A percentile compares a stretch with the other conserved stretches of the same genome.
Evolutionary conservation across 2,797 vertebrate genomes (phyloP).

Genomic region (Argentina silus): DNA sequence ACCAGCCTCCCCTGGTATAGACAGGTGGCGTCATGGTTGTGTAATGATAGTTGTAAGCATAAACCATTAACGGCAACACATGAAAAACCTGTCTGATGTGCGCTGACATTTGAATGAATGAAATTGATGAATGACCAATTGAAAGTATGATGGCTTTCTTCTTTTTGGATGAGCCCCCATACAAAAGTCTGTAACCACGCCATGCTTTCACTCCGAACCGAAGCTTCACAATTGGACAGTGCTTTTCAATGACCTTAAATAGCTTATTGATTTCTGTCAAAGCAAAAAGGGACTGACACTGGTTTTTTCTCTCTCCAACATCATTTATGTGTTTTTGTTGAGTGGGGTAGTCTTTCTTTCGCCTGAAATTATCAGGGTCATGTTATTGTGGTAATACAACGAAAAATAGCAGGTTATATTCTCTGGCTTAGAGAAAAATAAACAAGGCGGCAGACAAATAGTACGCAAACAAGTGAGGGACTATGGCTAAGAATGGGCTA

Average conservation of each 20-base stretch:
- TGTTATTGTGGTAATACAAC: constrained; percentile 49
- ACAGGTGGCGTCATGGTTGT: no score
- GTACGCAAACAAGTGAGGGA: neutral
- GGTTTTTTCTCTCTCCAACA: constrained; percentile 12
- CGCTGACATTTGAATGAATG: constrained; percentile 23
- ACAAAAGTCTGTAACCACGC: neutral
- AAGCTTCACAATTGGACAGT: constrained; percentile 40
- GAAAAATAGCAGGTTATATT: constrained; percentile 59
- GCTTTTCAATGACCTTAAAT: constrained; percentile 69
- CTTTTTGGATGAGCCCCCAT: no score
- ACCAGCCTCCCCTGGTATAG: neutral
- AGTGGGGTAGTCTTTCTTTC: constrained; percentile 30
- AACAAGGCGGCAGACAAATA: neutral
- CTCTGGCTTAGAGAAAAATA: constrained; percentile 47
- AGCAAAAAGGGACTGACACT: constrained; percentile 55
- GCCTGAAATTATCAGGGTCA: constrained; percentile 52
- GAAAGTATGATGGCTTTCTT: no score
- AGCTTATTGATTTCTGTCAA: constrained; percentile 72
- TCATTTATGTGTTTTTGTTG: constrained; percentile 28
- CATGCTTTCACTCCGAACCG: constrained; percentile 35
- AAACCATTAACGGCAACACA: neutral
- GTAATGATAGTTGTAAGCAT: neutral
- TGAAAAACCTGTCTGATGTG: neutral
- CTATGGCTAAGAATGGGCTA: constrained; percentile 36
- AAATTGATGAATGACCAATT: neutral